phyloP scores from a whole-genome alignment of 2,888 invertebrate species.

The Parnassius mnemosyne region DNA sequence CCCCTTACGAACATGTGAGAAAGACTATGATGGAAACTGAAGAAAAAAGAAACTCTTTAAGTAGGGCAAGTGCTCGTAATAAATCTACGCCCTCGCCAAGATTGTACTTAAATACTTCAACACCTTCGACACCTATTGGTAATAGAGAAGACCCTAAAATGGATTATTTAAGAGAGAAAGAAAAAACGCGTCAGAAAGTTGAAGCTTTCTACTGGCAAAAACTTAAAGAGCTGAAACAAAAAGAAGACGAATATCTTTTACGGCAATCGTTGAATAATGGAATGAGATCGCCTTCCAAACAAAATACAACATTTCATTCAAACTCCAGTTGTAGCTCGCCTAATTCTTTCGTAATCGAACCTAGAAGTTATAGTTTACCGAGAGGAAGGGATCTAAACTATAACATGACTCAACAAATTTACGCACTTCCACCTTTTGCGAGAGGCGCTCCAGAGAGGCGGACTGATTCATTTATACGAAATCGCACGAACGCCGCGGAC shows the following conservation, averaged over 20 bases:
- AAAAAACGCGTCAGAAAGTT: slow-evolving; percentile 79
- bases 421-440: slow-evolving; percentile 48
- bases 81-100: slow-evolving; percentile 48
- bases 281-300: slow-evolving; percentile 37
- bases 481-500: slow-evolving; percentile 39
- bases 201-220: slow-evolving; percentile 87
- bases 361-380: slow-evolving; percentile 58
- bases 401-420: slow-evolving; percentile 43
- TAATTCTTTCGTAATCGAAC: slow-evolving; percentile 44
- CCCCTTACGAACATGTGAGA: slow-evolving; percentile 66
- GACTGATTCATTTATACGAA: slow-evolving; percentile 59
- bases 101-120: slow-evolving; percentile 36
- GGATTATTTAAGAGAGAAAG: slow-evolving; percentile 59
- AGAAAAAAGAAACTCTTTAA: slow-evolving; percentile 61
- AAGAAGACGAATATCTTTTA: slow-evolving; percentile 79
- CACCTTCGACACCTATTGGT: slow-evolving; percentile 29
- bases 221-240: slow-evolving; percentile 82
- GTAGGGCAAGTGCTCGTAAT: slow-evolving; percentile 44
- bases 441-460: slow-evolving; percentile 61
- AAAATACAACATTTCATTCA: slow-evolving; percentile 34
- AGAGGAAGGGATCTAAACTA: slow-evolving; percentile 49
- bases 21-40: slow-evolving; percentile 67
- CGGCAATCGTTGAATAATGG: slow-evolving; percentile 50
- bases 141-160: slow-evolving; percentile 32
- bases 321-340: slow-evolving; percentile 51